Evolutionary conservation across 2,797 vertebrate genomes (phyloP).

Genomic region (Acanthurus leucopareius): DNA sequence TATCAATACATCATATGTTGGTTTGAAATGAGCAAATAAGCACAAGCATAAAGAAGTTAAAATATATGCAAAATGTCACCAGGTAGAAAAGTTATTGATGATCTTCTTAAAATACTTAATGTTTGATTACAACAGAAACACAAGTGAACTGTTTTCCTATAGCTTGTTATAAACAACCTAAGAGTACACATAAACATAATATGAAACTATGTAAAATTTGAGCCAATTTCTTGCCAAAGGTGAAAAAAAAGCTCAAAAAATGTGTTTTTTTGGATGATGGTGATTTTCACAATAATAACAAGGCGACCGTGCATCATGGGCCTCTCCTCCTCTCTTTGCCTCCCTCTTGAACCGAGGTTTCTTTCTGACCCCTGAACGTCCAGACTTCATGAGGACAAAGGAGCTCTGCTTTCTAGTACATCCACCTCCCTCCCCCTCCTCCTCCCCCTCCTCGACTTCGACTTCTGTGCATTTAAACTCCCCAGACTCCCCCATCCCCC

Average conservation of each 20-base stretch:
- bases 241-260: not conserved
- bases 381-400: constrained; percentile 73
- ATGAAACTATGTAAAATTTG: not conserved
- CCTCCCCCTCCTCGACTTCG: not conserved
- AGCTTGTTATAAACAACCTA: no score
- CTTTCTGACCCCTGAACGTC: constrained; percentile 50
- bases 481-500: constrained; percentile 48
- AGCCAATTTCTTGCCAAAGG: not conserved
- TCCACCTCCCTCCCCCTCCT: constrained; percentile 21
- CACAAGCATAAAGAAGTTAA: not conserved
- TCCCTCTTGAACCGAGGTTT: constrained; percentile 36
- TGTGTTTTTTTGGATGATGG: not conserved
- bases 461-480: constrained; percentile 70
- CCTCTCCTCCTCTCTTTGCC: constrained; percentile 24
- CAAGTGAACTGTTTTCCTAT: not conserved
- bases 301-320: not conserved
- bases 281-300: not conserved
- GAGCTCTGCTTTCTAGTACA: constrained; percentile 58
- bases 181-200: not conserved
- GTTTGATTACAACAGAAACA: not conserved
- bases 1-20: not conserved
- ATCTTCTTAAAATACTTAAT: not conserved
- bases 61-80: not conserved
- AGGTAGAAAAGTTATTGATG: not conserved
- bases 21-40: not conserved